Evolutionary conservation across 2,888 invertebrate species (phyloP), one percentile per base, ranked within the genome.

Genomic region (Campoletis raptor): DNA sequence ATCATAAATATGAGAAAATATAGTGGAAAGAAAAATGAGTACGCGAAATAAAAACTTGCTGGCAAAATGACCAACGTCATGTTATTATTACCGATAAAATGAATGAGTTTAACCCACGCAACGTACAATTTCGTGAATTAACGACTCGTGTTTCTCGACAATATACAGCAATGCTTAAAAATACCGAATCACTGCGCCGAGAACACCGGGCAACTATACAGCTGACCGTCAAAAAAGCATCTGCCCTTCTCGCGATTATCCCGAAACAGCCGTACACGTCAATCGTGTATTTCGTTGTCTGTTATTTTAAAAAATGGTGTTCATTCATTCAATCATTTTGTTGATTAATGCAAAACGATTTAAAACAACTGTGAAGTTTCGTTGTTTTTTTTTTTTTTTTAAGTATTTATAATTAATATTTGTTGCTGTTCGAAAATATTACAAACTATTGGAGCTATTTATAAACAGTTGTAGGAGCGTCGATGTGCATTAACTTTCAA

Each of bases 141-240:
- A 81, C 66, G 70, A 83, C 48, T 45, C 66, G 30, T 40, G 67
- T 40, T 52, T n/a, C 67, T 48, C 40, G 61, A 52, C 69, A 30
- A 74, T 74, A 83, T 64, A 64, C 30, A 12, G 36, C 8, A 48
- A 78, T 78, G 74, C 81, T 81, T 78, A 69, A 86, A 86, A 83
- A 42, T 70, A 86, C 77, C 90, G 90, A 93, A 91, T 93, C 92
- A 91, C 91, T 91, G 91, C 87, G 88, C 78, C 87, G 86, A 88
- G 89, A 88, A 90, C 89, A 89, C 84, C 89, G 88, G 89, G 89
- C 90, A 76, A 87, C 91, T 92, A 74, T 92, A 74, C 81, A 93
- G 93, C 93, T 93, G 93, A 93, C 91, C 90, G 89, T 90, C 89
- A 81, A 85, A 88, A 88, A 89, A 92, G 92, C 93, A 94, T 93